These are phyloP conservation scores for Cervus canadensis DNA, from an alignment of 2,113 vertebrate genomes.

Conservation along the genomic window DNA sequence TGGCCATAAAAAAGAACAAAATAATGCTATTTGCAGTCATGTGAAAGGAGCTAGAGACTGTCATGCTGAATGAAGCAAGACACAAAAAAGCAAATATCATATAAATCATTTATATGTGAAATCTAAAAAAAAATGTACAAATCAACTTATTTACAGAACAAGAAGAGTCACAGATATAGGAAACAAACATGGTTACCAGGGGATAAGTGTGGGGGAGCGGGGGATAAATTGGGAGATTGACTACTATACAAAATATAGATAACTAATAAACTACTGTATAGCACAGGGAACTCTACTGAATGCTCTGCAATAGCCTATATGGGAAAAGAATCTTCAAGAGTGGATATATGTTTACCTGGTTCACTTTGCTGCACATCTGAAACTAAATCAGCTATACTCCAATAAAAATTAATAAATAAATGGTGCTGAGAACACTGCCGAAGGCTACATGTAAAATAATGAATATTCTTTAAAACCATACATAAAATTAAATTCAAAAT, in stretches of 20 bases:
- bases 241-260: neutral
- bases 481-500: neutral
- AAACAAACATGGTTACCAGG: neutral
- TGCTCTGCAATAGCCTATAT: neutral
- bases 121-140: neutral
- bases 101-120: neutral
- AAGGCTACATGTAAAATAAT: neutral
- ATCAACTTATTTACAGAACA: neutral
- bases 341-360: neutral
- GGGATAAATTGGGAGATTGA: neutral
- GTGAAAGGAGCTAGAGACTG: neutral
- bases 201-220: neutral
- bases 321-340: neutral
- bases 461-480: neutral
- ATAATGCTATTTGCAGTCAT: neutral
- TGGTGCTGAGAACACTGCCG: neutral
- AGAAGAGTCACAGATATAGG: neutral
- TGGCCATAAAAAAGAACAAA: neutral
- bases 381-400: neutral
- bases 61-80: neutral
- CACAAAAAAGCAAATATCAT: neutral
- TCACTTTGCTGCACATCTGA: neutral
- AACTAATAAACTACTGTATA: neutral
- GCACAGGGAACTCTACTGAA: neutral
- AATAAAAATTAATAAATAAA: neutral